Evolutionary conservation across 2,113 vertebrate genomes (phyloP).

Genomic region (Crotalus tigris): DNA sequence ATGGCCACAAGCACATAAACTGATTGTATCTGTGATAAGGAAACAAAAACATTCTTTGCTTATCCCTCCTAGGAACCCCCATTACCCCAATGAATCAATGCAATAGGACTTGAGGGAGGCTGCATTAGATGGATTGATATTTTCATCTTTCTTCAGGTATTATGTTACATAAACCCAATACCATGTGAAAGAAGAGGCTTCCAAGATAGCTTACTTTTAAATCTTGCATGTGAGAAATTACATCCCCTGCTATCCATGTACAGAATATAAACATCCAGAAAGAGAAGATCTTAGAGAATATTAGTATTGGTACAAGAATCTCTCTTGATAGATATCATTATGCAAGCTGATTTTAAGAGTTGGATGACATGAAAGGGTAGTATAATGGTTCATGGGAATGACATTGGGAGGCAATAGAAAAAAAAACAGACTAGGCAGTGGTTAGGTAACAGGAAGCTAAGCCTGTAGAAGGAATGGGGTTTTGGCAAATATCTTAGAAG

Average conservation of each 20-base stretch:
- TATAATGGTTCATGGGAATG: not conserved
- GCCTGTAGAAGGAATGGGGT: not conserved
- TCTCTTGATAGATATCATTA: not conserved
- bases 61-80: too few relatives aligned
- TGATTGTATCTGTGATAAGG: constrained; percentile 21
- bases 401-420: too few relatives aligned
- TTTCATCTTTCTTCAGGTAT: too few relatives aligned
- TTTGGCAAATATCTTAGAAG: not conserved
- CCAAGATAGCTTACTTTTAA: too few relatives aligned
- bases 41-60: too few relatives aligned
- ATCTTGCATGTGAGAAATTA: too few relatives aligned
- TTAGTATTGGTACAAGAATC: not conserved
- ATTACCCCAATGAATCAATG: too few relatives aligned
- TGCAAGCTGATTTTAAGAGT: not conserved
- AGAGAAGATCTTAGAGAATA: not conserved
- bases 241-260: not conserved
- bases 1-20: not conserved
- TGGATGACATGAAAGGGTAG: not conserved
- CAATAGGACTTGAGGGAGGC: too few relatives aligned
- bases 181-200: too few relatives aligned
- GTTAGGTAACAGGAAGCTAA: not conserved
- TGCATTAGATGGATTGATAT: too few relatives aligned
- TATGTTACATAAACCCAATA: too few relatives aligned
- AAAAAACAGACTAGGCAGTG: not conserved
- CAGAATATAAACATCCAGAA: not conserved